Percentiles rank a stretch among this genome's conserved stretches.
phyloP scores from a whole-genome alignment of 1,140 invertebrate species.

The Neodiprion lecontei region DNA sequence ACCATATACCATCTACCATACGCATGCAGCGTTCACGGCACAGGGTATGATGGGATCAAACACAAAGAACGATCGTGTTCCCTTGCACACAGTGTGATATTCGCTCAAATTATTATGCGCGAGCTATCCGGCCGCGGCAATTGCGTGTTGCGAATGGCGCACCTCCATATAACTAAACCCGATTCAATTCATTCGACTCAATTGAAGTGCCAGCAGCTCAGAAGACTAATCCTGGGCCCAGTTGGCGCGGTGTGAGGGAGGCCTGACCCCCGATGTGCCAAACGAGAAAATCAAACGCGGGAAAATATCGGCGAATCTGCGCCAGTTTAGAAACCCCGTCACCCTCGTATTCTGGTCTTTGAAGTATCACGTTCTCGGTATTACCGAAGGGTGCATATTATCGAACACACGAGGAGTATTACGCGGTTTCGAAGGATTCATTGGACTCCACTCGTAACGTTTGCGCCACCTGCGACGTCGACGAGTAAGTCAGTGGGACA shows the following conservation, averaged over 20 bases:
- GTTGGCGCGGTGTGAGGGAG: too few relatives aligned
- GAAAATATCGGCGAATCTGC: not conserved
- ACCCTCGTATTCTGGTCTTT: too few relatives aligned
- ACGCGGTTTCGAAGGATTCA: too few relatives aligned
- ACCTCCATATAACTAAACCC: not conserved
- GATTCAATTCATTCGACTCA: not conserved
- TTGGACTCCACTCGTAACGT: too few relatives aligned
- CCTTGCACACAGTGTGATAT: not conserved
- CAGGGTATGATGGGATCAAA: not conserved
- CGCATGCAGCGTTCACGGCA: not conserved
- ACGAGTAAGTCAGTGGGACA: conserved; percentile 5
- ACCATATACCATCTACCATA: too few relatives aligned
- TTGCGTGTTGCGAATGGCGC: conserved; percentile 4
- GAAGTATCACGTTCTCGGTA: too few relatives aligned
- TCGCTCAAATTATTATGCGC: conserved; percentile 1
- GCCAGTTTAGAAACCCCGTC: not conserved
- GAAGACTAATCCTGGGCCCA: too few relatives aligned
- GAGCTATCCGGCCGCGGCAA: not conserved
- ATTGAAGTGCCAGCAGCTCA: not conserved
- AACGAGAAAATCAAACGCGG: not conserved
- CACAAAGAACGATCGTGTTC: not conserved
- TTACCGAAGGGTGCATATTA: too few relatives aligned
- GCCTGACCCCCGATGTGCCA: not conserved
- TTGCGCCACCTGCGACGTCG: not conserved
- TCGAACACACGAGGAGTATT: too few relatives aligned